Conservation (phyloP, 2,113 vertebrate species). For the Cottus gobio region DNA sequence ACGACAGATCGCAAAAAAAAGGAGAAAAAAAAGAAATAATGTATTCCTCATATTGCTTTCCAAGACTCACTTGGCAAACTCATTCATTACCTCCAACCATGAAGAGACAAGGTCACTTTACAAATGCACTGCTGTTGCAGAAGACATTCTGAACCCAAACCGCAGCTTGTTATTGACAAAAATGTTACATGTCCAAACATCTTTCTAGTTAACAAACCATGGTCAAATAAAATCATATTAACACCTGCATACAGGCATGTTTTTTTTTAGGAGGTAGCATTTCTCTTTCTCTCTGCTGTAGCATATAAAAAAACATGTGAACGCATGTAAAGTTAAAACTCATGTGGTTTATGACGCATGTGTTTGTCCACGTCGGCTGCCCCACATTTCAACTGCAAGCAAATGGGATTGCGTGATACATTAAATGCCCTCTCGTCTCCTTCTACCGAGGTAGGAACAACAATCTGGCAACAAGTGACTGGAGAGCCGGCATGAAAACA, state of each 20-base stretch:
- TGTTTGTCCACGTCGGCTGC: no score
- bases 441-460: not conserved
- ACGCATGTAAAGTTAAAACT: not conserved
- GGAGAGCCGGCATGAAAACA: not conserved
- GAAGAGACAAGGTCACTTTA: conserved; percentile 63
- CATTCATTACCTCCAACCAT: conserved; percentile 54
- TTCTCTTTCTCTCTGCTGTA: not conserved
- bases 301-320: not conserved
- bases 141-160: conserved; percentile 25
- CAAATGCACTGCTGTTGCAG: conserved; percentile 31
- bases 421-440: no score
- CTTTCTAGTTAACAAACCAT: conserved; percentile 27
- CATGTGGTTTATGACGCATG: no score
- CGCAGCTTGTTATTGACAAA: conserved; percentile 13
- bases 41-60: conserved; percentile 53
- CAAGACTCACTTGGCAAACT: conserved; percentile 47
- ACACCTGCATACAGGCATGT: not conserved
- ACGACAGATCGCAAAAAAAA: conserved; percentile 24
- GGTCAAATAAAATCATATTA: conserved; percentile 21
- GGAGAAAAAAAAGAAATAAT: conserved; percentile 29
- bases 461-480: not conserved
- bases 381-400: no score
- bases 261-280: not conserved
- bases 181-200: conserved; percentile 20
- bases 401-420: no score